These are phyloP conservation scores for Cnemophilus loriae DNA, from an alignment of 2,113 vertebrate genomes.

Conservation along the genomic window DNA sequence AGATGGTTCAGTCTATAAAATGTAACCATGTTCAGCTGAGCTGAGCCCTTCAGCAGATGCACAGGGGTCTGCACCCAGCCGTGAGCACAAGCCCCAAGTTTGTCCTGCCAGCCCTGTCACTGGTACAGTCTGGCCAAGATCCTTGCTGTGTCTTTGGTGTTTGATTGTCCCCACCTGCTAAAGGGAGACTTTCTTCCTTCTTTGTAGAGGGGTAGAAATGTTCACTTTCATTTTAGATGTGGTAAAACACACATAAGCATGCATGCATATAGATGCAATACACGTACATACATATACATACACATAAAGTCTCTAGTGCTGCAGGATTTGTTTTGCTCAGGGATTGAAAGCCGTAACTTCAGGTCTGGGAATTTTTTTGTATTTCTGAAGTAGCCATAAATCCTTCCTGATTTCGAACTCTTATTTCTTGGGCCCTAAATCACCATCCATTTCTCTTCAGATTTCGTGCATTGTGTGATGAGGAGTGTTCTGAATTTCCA, in stretches of 20 bases:
- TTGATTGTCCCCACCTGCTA: not conserved
- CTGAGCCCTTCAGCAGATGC: not conserved
- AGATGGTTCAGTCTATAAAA: not conserved
- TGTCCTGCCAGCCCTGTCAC: not conserved
- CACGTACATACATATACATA: not conserved
- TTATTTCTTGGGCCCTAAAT: not conserved
- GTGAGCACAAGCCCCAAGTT: not conserved
- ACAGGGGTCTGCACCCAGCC: not conserved
- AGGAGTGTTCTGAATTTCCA: constrained; percentile 4
- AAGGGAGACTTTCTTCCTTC: not conserved
- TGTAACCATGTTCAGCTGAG: not conserved
- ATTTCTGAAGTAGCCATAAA: not conserved
- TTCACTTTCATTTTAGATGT: not conserved
- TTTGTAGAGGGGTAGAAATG: not conserved
- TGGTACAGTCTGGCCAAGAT: not conserved
- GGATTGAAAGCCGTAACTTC: not conserved
- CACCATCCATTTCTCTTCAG: not conserved
- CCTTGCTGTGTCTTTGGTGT: not conserved
- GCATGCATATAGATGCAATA: not conserved
- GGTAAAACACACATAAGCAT: not conserved
- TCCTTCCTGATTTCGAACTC: not conserved
- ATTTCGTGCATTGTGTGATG: not conserved
- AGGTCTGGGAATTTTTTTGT: not conserved
- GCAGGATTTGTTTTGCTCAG: not conserved
- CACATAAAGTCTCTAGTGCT: not conserved